These are phyloP conservation scores for Metellina segmentata DNA, from an alignment of 2,888 invertebrate species.

Conservation along the genomic window DNA sequence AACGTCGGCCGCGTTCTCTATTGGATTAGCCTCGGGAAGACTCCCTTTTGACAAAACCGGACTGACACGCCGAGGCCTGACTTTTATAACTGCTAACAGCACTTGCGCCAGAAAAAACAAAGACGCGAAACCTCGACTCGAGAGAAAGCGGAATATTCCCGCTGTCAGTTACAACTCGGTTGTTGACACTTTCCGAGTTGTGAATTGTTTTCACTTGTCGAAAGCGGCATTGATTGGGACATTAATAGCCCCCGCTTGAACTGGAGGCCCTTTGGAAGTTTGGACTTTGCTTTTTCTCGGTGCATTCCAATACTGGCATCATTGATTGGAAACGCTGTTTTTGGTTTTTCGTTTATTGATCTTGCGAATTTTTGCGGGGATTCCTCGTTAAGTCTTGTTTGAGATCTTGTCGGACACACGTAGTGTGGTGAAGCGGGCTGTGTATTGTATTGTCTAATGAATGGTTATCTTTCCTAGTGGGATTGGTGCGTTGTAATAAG, in stretches of 20 bases:
- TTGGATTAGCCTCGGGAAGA: slow-evolving; percentile 15
- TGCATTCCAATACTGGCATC: background rate
- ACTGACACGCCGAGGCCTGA: slow-evolving; percentile 16
- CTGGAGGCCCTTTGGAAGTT: slow-evolving; percentile 1
- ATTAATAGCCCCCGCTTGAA: slow-evolving; percentile 37
- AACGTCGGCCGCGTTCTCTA: slow-evolving; percentile 11
- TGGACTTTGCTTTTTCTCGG: background rate
- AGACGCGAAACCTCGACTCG: background rate
- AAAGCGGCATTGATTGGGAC: slow-evolving; percentile 54
- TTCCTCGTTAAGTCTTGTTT: no score
- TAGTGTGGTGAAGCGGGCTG: no score
- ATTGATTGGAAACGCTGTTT: background rate
- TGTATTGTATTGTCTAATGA: no score
- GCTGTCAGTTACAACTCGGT: slow-evolving; percentile 52
- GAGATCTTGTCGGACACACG: no score
- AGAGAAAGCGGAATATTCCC: slow-evolving; percentile 5
- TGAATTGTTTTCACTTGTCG: slow-evolving; percentile 26
- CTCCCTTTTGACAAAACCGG: slow-evolving; percentile 10
- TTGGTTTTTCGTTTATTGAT: background rate
- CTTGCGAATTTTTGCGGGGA: background rate
- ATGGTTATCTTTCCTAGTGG: no score
- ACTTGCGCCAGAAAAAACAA: background rate
- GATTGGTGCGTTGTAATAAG: no score
- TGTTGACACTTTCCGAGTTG: slow-evolving; percentile 17
- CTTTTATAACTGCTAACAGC: slow-evolving; percentile 33